Conservation (phyloP, 2,113 vertebrate genomes). For the Morone saxatilis region DNA sequence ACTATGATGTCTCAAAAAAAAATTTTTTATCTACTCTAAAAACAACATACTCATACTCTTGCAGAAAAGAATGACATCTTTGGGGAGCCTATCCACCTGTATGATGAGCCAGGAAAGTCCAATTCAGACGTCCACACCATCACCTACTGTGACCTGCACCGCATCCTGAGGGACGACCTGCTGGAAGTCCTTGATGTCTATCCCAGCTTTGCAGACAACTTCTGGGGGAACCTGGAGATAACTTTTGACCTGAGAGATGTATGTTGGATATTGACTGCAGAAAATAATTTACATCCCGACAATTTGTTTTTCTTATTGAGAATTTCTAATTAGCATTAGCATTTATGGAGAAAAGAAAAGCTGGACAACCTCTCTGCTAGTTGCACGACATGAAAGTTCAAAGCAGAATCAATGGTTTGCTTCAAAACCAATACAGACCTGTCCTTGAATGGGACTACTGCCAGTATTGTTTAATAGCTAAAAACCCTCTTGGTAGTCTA, state of each 20-base stretch:
- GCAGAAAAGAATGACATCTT: constrained; percentile 96
- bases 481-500: background rate
- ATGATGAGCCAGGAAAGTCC: constrained; percentile 91
- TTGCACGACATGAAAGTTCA: background rate
- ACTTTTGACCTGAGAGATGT: constrained; percentile 96
- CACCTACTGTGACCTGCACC: constrained; percentile 96
- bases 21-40: background rate
- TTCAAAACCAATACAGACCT: background rate
- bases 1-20: background rate
- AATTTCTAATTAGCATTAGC: background rate
- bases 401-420: background rate
- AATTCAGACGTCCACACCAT: constrained; percentile 91
- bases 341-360: background rate
- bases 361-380: background rate
- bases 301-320: background rate
- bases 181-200: constrained; percentile 96
- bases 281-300: too few relatives aligned
- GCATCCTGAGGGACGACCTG: constrained; percentile 93
- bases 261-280: constrained; percentile 64
- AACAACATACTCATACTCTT: background rate
- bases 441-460: background rate
- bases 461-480: background rate
- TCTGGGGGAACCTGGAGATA: constrained; percentile 97
- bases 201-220: constrained; percentile 92
- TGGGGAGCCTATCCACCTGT: constrained; percentile 92